phyloP scores from a whole-genome alignment of 1,140 invertebrate species.

The Pseudomyrmex sp. region DNA sequence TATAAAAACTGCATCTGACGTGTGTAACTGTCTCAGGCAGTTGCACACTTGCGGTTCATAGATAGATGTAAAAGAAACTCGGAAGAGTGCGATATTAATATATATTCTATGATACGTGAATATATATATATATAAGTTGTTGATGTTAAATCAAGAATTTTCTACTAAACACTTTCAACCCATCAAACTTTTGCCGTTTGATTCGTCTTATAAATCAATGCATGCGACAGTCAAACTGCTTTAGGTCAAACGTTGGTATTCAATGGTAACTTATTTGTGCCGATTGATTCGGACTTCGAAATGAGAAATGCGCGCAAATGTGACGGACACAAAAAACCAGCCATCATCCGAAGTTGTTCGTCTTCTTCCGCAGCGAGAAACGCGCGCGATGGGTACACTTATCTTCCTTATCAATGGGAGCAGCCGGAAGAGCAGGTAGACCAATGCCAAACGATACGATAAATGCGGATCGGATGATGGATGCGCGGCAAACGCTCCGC shows the following conservation, averaged over 20 bases:
- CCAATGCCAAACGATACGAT: constrained; percentile 71
- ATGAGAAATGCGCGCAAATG: constrained; percentile 37
- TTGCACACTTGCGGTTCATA: neutral
- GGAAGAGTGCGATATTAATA: neutral
- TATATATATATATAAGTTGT: no score
- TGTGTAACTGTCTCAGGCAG: constrained; percentile 12
- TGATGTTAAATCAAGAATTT: no score
- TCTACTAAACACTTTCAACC: no score
- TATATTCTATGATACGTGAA: neutral
- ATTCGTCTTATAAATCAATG: neutral
- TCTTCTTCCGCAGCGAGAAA: constrained; percentile 60
- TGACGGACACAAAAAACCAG: constrained; percentile 48
- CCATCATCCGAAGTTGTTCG: constrained; percentile 70
- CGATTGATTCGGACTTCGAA: constrained; percentile 47
- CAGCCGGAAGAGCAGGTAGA: constrained; percentile 68
- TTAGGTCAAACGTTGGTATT: constrained; percentile 1
- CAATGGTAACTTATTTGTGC: constrained; percentile 39
- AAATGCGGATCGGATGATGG: constrained; percentile 73
- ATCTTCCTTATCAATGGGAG: constrained; percentile 74
- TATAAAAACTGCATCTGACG: constrained; percentile 58
- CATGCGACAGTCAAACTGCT: neutral
- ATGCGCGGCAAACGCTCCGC: constrained; percentile 68
- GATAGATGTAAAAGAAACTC: constrained; percentile 1
- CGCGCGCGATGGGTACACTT: constrained; percentile 67
- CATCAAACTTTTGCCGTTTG: neutral